Evolutionary conservation across 2,113 vertebrate genomes (phyloP), one percentile per base, ranked within the genome.

Genomic region (Salvelinus namaycush): DNA sequence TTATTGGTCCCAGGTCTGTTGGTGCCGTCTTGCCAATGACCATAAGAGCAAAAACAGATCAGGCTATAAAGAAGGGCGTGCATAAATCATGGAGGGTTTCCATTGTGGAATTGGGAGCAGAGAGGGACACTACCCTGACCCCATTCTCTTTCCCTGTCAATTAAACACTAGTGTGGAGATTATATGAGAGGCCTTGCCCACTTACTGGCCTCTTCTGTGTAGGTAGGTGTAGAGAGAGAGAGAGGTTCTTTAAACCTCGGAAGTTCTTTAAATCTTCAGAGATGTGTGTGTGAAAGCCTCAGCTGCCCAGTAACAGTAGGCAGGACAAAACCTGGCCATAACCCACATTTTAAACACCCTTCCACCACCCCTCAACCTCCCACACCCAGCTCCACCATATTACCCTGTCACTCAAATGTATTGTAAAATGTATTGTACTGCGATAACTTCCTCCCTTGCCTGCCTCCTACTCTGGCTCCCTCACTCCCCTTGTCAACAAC

Each of bases 401-500:
- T 48, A 79, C 81, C 82, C 74, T 31, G 11, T 34, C n/a, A 27
- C 73, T 34, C 18, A 83, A 79, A 87, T 62, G 0, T 76, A 81
- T 80, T 77, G 31, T 20, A 72, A 83, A 79, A 87, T 62, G 0
- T 78, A 81, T 80, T 77, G 39, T 20, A 72, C 68, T 3, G 5
- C 31, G 73, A 89, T 87, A 70, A 82, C 78, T 79, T 65, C 7
- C 31, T 20, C 29, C 76, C 82, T 64, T 68, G 60, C 67, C 67
- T 44, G 9, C 24, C 44, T 44, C 29, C 78, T 71, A 24, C 60
- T 67, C 70, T 81, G 78, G 67, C 59, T 20, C 80, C 81, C 81
- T 54, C 71, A 68, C 82, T 77, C 74, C 74, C 66, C 65, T 60
- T 60, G 81, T 91, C 87, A 90, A 88, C 83, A 89, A 84, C 76